Evolutionary conservation across 1,140 invertebrate species (phyloP).

Genomic region (Megathymus violae): DNA sequence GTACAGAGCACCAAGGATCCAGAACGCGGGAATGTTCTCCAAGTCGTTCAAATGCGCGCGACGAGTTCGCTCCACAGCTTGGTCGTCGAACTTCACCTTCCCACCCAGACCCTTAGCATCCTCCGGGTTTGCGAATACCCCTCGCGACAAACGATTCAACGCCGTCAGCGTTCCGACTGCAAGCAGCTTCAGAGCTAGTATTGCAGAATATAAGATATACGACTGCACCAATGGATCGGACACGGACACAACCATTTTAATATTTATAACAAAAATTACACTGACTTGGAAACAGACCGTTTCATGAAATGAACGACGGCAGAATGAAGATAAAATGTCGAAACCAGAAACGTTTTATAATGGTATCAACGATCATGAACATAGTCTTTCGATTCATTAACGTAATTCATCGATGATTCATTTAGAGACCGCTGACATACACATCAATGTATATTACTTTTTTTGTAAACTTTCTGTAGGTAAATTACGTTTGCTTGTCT

Average conservation of each 20-base stretch:
- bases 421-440: no score
- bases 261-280: background rate
- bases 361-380: no score
- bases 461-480: no score
- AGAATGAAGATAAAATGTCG: no score
- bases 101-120: constrained; percentile 60
- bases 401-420: no score
- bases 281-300: no score
- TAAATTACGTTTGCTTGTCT: no score
- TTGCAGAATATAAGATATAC: no score
- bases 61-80: constrained; percentile 81
- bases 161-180: constrained; percentile 79
- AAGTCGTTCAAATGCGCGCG: constrained; percentile 90
- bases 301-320: background rate
- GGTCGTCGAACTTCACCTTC: constrained; percentile 81
- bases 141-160: constrained; percentile 67
- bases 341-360: no score
- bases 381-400: no score
- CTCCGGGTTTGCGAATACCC: constrained; percentile 64
- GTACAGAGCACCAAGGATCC: constrained; percentile 86
- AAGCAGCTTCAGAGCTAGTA: constrained; percentile 85
- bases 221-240: no score
- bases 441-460: no score
- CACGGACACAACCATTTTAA: constrained; percentile 62
- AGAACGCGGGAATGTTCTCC: constrained; percentile 89